These are phyloP conservation scores for Nothoprocta pentlandii DNA, from an alignment of 2,113 vertebrate genomes.

Conservation along the genomic window DNA sequence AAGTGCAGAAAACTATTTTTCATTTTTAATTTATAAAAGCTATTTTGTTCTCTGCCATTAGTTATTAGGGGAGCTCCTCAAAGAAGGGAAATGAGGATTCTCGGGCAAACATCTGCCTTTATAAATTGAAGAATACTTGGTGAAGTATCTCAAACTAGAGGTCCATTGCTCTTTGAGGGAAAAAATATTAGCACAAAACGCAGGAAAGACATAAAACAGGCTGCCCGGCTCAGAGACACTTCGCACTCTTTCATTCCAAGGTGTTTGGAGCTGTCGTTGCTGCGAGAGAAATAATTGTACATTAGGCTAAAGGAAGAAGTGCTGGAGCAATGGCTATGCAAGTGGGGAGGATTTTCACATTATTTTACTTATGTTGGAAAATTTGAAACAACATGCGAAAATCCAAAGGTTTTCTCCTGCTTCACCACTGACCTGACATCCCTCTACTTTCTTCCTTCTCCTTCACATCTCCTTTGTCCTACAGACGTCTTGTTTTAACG, in stretches of 20 bases:
- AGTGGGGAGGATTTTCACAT: not conserved
- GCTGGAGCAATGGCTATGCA: not conserved
- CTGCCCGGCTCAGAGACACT: not conserved
- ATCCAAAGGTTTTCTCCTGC: not conserved
- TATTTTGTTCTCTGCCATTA: not conserved
- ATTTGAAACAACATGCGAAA: not conserved
- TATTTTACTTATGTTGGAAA: not conserved
- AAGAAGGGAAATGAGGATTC: not conserved
- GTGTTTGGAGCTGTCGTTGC: not conserved
- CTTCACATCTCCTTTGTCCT: too few species aligned
- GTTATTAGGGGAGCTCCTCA: not conserved
- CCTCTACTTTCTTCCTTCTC: not conserved
- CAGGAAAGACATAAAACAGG: not conserved
- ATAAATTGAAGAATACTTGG: not conserved
- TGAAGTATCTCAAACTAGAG: not conserved
- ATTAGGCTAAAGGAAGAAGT: not conserved
- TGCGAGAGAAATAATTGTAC: not conserved
- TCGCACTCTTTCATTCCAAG: not conserved
- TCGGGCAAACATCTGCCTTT: not conserved
- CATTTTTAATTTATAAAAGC: not conserved
- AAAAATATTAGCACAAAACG: not conserved
- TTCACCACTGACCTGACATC: not conserved
- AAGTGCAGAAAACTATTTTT: rapidly evolving
- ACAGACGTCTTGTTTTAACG: not conserved
- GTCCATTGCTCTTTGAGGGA: not conserved